Percentiles rank a stretch among this genome's conserved stretches.
phyloP scores from a whole-genome alignment of 1,140 invertebrate species.

The Diorhabda elongata region DNA sequence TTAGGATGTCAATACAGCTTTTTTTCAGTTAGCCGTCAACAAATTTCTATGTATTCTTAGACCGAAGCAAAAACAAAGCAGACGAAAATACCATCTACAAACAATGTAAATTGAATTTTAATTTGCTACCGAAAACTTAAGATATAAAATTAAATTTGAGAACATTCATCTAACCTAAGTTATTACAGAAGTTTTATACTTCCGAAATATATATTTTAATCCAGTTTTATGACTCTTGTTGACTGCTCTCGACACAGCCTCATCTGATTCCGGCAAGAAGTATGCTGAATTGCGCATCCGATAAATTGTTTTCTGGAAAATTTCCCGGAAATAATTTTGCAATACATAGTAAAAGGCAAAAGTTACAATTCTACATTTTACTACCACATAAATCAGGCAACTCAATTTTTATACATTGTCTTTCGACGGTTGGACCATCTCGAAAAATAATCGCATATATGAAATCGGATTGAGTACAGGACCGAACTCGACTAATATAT shows the following conservation, averaged over 20 bases:
- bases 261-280: background rate
- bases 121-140: too few relatives aligned
- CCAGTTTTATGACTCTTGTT: background rate
- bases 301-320: slow-evolving; percentile 1
- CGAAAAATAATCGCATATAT: background rate
- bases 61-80: too few relatives aligned
- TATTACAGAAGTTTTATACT: too few relatives aligned
- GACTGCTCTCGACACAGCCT: background rate
- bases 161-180: too few relatives aligned
- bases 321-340: background rate
- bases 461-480: background rate
- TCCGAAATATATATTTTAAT: background rate
- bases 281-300: background rate
- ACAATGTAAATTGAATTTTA: too few relatives aligned
- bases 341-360: slow-evolving; percentile 16
- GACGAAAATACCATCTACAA: too few relatives aligned
- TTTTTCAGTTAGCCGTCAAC: too few relatives aligned
- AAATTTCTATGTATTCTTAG: too few relatives aligned
- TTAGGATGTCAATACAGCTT: too few relatives aligned
- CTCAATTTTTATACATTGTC: slow-evolving; percentile 36
- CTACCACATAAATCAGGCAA: slow-evolving; percentile 35
- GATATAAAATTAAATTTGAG: too few relatives aligned
- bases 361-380: slow-evolving; percentile 28
- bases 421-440: slow-evolving; percentile 6
- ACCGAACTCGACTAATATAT: background rate